These are phyloP conservation scores for Oscheius sp. DNA, from an alignment of 2,888 invertebrate genomes.

Conservation along the genomic window DNA sequence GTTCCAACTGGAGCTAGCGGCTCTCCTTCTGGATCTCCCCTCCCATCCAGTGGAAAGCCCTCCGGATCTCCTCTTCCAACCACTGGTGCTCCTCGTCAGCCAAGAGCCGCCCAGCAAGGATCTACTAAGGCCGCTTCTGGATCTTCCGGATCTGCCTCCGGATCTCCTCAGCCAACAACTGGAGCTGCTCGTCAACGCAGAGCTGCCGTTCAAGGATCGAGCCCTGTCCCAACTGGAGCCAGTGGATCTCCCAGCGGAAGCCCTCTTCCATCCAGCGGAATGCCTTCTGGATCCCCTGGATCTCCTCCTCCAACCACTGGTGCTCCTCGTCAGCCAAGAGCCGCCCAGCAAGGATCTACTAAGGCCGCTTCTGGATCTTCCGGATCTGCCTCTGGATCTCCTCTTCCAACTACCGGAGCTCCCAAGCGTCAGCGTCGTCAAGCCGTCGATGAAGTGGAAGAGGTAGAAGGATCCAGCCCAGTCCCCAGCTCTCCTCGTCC, in stretches of 20 bases:
- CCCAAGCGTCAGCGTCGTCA: not conserved
- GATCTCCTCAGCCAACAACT: not conserved
- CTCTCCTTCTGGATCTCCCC: not conserved
- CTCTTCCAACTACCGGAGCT: not conserved
- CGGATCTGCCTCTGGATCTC: not conserved
- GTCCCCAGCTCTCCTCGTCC: not conserved
- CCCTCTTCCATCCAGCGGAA: not conserved
- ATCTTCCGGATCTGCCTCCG: not conserved
- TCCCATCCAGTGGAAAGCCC: not conserved
- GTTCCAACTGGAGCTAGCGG: not conserved
- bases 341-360: not conserved
- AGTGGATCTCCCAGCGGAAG: not conserved
- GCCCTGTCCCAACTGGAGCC: not conserved
- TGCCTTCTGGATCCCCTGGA: not conserved
- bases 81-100: not conserved
- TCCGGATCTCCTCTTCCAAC: not conserved
- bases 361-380: not conserved
- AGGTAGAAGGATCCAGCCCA: not conserved
- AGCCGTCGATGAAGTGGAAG: no score
- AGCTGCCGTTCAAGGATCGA: not conserved
- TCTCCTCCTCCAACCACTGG: not conserved
- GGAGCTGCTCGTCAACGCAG: slow-evolving; percentile 9
- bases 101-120: not conserved
- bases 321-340: not conserved
- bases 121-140: not conserved